phyloP scores from a whole-genome alignment of 2,797 vertebrate species.

The Rhabdomys pumilio region DNA sequence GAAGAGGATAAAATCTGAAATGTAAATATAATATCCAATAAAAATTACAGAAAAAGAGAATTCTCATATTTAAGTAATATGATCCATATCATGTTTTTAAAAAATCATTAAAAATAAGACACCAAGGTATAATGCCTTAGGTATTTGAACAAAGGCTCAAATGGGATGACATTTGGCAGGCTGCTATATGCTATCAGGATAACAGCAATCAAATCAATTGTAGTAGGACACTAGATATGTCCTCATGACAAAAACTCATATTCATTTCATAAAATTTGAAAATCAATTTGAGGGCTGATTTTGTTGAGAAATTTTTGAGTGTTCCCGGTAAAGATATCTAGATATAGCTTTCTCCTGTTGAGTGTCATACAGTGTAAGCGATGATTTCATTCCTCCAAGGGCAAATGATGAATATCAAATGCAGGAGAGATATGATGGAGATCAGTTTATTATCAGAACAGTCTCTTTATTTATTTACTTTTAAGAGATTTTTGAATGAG shows the following conservation, averaged over 20 bases:
- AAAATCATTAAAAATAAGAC: not conserved
- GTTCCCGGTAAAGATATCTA: not conserved
- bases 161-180: not conserved
- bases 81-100: not conserved
- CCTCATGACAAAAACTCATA: not conserved
- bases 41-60: not conserved
- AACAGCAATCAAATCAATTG: not conserved
- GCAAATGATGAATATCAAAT: not conserved
- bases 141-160: not conserved
- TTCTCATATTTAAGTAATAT: not conserved
- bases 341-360: not conserved
- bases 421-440: not conserved
- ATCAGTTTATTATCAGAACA: not conserved
- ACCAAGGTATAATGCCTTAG: not conserved
- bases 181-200: not conserved
- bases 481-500: slow-evolving; percentile 23
- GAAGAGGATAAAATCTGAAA: too few species aligned
- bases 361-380: not conserved
- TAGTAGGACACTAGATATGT: not conserved
- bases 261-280: slow-evolving; percentile 8
- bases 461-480: too few species aligned
- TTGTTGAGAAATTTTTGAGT: not conserved
- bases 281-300: not conserved
- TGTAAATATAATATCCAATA: too few species aligned
- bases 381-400: not conserved